Conservation (phyloP, 2,113 vertebrate genomes). For the Anarhynchus alexandrinus region DNA sequence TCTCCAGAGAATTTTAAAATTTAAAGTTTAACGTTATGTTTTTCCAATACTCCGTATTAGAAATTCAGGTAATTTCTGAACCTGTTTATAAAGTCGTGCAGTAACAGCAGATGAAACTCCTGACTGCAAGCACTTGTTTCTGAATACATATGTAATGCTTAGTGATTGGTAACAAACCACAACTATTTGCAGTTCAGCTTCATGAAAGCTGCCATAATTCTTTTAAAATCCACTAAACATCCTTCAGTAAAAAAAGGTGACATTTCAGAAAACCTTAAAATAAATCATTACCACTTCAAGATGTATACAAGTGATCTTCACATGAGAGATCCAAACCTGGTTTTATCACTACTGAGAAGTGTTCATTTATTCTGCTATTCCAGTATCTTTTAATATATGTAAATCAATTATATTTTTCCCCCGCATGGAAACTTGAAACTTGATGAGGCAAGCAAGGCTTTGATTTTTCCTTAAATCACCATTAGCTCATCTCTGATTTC, state of each 20-base stretch:
- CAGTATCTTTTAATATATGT: not conserved
- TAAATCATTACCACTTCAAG: not conserved
- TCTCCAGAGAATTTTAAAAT: not conserved
- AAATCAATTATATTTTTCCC: not conserved
- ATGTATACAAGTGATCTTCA: rapidly evolving
- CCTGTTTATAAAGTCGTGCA: not conserved
- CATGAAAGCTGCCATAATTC: not conserved
- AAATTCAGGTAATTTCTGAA: not conserved
- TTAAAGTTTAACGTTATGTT: not conserved
- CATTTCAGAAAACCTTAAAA: not conserved
- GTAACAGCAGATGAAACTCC: not conserved
- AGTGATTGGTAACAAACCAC: not conserved
- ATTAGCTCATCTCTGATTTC: constrained; percentile 12
- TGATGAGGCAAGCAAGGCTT: not conserved
- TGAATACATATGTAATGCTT: not conserved
- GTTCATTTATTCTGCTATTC: not conserved
- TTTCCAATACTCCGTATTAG: not conserved
- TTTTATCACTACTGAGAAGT: not conserved
- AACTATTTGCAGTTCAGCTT: not conserved
- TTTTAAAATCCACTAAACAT: not conserved
- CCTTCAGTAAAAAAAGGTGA: not conserved
- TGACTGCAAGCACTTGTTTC: not conserved
- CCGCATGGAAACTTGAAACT: not conserved
- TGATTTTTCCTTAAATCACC: not conserved
- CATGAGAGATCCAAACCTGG: not conserved